Evolutionary conservation across 1,140 invertebrate species (phyloP).

Genomic region (Semibalanus balanoides): DNA sequence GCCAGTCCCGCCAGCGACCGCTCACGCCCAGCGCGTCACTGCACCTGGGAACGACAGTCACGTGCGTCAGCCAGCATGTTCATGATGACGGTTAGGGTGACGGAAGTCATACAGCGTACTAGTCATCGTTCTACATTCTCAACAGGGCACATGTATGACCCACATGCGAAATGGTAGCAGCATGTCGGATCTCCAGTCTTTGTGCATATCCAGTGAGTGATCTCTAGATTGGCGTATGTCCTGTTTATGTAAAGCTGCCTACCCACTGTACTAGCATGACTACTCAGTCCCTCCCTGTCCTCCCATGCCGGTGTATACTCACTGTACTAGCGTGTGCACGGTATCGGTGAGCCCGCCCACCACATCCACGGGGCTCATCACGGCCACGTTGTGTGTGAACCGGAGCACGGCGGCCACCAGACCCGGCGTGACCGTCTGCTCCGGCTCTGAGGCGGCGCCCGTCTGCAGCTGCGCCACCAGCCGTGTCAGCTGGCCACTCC

Average conservation of each 20-base stretch:
- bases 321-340: background rate
- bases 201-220: no score
- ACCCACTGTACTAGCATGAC: no score
- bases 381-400: background rate
- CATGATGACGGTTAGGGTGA: no score
- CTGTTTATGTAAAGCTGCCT: no score
- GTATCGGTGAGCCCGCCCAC: background rate
- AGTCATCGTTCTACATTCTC: no score
- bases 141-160: no score
- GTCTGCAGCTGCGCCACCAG: background rate
- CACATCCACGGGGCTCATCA: background rate
- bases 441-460: background rate
- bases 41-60: background rate
- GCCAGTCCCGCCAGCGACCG: background rate
- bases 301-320: background rate
- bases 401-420: background rate
- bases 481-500: background rate
- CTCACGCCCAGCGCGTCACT: background rate
- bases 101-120: no score
- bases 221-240: no score
- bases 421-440: background rate
- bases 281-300: no score
- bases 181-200: no score
- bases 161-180: no score
- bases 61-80: no score